A percentile compares a stretch with the other conserved stretches of the same genome.
These are phyloP conservation scores for Drosophila testacea DNA, from an alignment of 2,888 invertebrate genomes.

Conservation along the genomic window DNA sequence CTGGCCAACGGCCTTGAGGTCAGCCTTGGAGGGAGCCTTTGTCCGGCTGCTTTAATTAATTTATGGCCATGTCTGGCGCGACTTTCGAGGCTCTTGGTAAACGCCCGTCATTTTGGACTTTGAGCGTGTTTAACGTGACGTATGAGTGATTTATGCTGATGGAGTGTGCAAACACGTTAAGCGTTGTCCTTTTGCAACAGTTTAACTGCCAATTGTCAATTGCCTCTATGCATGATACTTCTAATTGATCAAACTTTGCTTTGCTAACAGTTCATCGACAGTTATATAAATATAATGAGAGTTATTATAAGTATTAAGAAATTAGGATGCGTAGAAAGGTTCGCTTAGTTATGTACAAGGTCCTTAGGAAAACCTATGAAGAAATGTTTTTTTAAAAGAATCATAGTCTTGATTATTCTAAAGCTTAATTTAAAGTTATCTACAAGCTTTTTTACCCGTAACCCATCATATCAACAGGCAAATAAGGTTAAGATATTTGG, in stretches of 20 bases:
- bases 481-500: no score
- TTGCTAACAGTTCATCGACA: background rate
- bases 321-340: no score
- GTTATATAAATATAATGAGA: no score
- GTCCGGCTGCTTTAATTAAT: constrained; percentile 67
- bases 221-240: constrained; percentile 26
- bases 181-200: constrained; percentile 47
- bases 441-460: no score
- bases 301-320: no score
- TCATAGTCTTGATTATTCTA: no score
- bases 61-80: constrained; percentile 69
- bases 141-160: constrained; percentile 78
- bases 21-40: constrained; percentile 31
- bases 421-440: no score
- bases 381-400: no score
- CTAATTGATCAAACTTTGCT: background rate
- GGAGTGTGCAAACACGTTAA: constrained; percentile 55
- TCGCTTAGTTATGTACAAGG: no score
- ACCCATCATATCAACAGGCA: no score
- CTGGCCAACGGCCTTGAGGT: constrained; percentile 18
- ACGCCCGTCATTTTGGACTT: constrained; percentile 68
- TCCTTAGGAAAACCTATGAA: no score
- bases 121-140: constrained; percentile 77
- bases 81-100: constrained; percentile 34
- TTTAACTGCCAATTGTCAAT: constrained; percentile 63